Conservation (phyloP, 2,888 invertebrate genomes). For the Isoperla grammatica region DNA sequence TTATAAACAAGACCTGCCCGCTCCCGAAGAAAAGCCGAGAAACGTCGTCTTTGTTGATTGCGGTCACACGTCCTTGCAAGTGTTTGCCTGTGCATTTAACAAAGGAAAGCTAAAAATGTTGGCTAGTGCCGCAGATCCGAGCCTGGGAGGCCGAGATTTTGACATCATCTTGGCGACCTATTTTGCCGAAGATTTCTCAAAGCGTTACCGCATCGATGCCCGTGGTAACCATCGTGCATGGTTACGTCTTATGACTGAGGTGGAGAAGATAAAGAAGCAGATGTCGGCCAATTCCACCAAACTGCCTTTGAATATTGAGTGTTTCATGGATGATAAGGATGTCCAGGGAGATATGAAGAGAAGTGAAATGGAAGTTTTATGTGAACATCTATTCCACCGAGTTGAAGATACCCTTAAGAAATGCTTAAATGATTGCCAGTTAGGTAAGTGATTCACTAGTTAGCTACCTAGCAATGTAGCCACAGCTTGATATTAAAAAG, state of each 20-base stretch:
- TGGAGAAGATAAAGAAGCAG: slow-evolving; percentile 96
- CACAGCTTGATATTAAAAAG: no score
- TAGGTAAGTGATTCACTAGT: no score
- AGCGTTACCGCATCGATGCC: slow-evolving; percentile 82
- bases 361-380: slow-evolving; percentile 79
- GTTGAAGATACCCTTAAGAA: slow-evolving; percentile 70
- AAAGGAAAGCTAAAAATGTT: slow-evolving; percentile 90
- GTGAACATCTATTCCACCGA: slow-evolving; percentile 68
- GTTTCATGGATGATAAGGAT: slow-evolving; percentile 97
- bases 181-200: slow-evolving; percentile 83
- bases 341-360: slow-evolving; percentile 80
- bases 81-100: slow-evolving; percentile 85
- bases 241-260: slow-evolving; percentile 81
- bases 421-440: slow-evolving; percentile 60
- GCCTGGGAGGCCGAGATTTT: slow-evolving; percentile 90
- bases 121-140: slow-evolving; percentile 75
- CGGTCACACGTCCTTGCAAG: slow-evolving; percentile 89
- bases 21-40: slow-evolving; percentile 82
- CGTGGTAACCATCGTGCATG: slow-evolving; percentile 77
- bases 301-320: slow-evolving; percentile 93
- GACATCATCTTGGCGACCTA: slow-evolving; percentile 81
- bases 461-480: no score
- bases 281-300: slow-evolving; percentile 98
- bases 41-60: slow-evolving; percentile 96
- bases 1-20: slow-evolving; percentile 85